Evolutionary conservation across 1,140 invertebrate species (phyloP), one percentile per base, ranked within the genome.

Genomic region (Lordiphosa clarofinis): DNA sequence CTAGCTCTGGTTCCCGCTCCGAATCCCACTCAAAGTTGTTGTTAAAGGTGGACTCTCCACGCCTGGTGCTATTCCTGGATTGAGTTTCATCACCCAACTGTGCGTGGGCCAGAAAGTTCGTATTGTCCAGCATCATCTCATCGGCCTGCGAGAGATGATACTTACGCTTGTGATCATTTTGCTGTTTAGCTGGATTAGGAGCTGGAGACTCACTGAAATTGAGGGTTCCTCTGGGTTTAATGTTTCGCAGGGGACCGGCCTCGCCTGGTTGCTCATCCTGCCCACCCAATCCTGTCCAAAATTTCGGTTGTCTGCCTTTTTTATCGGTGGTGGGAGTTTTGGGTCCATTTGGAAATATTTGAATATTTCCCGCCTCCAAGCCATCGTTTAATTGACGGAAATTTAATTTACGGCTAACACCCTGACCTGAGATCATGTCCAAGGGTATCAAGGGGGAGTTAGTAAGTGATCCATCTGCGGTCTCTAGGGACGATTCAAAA

Each of bases 61-160:
- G 42, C 0, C 78, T 72, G 0, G 68, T 56, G 19, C 55, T 82
- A 47, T 73, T 78, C 13, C 64, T 54, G 1, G 76, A 81, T 36
- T 73, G 58, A 0, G 76, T 84, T 46, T 82, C 76, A 46, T 82
- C 76, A 9, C 78, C 73, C 1, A 82, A 33, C 53, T 40, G 69
- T n/a, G 76, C 76, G 37, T 82, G 78, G 0, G 64, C 67, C 13
- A 82, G 42, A 42, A 82, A 82, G 39, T 84, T 82, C 5, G 76
- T 82, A 40, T 82, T 78, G 12, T 82, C 52, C 9, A 82, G 64
- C 68, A 82, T 73, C 4, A 64, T n/a, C 21, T 82, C 76, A 49
- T 82, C 76, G 4, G 76, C 76, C 35, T 84, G 78, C 0, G 76
- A 82, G 9, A 65, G 36, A 4, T 79, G 60, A 65, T 84, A 84